Conservation (phyloP, 2,888 invertebrate genomes). For the Heteropelma amictum region DNA sequence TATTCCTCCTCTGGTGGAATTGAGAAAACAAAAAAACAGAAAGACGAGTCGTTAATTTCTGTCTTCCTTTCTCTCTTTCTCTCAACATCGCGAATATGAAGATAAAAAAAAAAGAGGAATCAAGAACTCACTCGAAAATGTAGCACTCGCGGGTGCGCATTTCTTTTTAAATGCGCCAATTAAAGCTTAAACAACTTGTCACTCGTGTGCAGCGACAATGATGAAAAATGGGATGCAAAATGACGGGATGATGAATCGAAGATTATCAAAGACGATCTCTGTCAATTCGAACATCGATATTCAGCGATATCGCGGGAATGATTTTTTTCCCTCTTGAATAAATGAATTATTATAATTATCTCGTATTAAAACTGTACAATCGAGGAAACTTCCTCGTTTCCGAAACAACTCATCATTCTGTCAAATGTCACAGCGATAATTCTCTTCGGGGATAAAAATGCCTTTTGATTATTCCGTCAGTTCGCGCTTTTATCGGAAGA, state of each 20-base stretch:
- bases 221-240: no score
- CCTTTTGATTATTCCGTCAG: not conserved
- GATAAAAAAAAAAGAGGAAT: slow-evolving; percentile 7
- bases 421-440: no score
- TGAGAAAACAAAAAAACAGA: not conserved
- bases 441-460: not conserved
- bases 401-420: no score
- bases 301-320: not conserved
- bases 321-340: not conserved
- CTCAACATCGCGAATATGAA: slow-evolving; percentile 17
- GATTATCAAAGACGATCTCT: no score
- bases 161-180: not conserved
- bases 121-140: not conserved
- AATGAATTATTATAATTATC: slow-evolving; percentile 6
- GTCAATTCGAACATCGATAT: no score
- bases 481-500: no score
- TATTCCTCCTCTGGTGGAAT: no score
- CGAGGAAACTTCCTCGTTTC: slow-evolving; percentile 4
- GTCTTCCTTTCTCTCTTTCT: not conserved
- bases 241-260: no score
- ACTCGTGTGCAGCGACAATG: no score
- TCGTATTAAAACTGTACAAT: slow-evolving; percentile 32
- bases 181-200: not conserved
- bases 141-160: not conserved
- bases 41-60: not conserved